Evolutionary conservation across 2,113 vertebrate genomes (phyloP), one percentile per base, ranked within the genome.

Genomic region (Podarcis muralis): DNA sequence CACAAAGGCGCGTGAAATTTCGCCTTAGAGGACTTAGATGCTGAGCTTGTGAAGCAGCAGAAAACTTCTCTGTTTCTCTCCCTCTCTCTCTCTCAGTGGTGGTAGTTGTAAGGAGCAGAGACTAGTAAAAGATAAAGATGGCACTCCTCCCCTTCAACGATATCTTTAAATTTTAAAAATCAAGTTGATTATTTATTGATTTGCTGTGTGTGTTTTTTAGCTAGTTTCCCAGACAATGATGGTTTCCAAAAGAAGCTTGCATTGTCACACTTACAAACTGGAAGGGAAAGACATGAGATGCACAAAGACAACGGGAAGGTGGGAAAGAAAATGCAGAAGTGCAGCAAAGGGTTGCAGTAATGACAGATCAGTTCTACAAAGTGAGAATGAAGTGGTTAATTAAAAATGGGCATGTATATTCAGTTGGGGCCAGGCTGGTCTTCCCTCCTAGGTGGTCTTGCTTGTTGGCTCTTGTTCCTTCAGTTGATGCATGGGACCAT

Each of bases 1-100:
- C 91, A 86, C 68, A 90, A 92, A 43, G 77, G 87, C 89, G 48
- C 82, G 76, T 82, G 77, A 81, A 94, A 93, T 90, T 53, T 78
- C 69, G 71, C 71, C 85, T 66, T 92, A 74, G 59, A 85, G 90
- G 88, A 92, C 83, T 79, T 87, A 69, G 57, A 66, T 12, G 59
- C 81, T 83, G 6, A 8, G 62, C 40, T 79, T 86, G 65, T 79
- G 65, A 53, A 79, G 48, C n/a, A 77, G 6, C 23, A 59, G 27
- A 53, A 71, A 83, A 76, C 2, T 25, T 69, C 82, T 65, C n/a
- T 35, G 48, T 53, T 48, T 48, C 48, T 53, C 9, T 53, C 11
- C 2, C 5, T 69, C 25, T 69, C 6, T 69, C 6, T 69, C 25
- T 69, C 66, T 69, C 20, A 71, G 68, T n/a, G 25, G 68, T 71